A percentile compares a stretch with the other conserved stretches of the same genome.
Conservation (phyloP, 2,797 vertebrate species). For the Calcarius lapponicus region DNA sequence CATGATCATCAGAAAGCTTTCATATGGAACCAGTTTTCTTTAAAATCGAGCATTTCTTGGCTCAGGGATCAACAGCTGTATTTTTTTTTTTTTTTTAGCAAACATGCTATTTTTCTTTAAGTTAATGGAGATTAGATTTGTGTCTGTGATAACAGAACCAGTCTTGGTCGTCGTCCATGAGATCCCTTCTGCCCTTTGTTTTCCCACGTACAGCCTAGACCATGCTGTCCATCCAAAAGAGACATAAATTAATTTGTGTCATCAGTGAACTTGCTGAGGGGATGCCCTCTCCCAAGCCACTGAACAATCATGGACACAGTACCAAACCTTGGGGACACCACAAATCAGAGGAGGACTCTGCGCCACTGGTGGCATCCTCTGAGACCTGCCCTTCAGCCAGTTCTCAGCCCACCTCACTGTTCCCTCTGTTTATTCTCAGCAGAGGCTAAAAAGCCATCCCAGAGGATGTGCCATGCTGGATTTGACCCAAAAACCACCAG, state of each 20-base stretch:
- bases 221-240: neutral
- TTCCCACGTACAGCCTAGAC: neutral
- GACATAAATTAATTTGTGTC: neutral
- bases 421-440: neutral
- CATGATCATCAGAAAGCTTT: neutral
- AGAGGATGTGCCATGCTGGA: neutral
- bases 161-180: neutral
- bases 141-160: neutral
- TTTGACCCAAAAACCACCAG: neutral
- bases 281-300: neutral
- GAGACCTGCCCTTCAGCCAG: neutral
- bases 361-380: neutral
- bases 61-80: neutral
- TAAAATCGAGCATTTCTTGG: neutral
- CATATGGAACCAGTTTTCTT: neutral
- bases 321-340: neutral
- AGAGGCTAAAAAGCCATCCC: neutral
- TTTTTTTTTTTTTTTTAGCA: neutral
- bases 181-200: neutral
- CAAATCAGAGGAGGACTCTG: neutral
- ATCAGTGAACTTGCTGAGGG: neutral
- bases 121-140: neutral
- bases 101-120: neutral
- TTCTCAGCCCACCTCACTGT: neutral
- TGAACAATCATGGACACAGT: neutral